Evolutionary conservation across 1,140 invertebrate genomes (phyloP), one percentile per base, ranked within the genome.

Genomic region (Brachionus rotundiformis): DNA sequence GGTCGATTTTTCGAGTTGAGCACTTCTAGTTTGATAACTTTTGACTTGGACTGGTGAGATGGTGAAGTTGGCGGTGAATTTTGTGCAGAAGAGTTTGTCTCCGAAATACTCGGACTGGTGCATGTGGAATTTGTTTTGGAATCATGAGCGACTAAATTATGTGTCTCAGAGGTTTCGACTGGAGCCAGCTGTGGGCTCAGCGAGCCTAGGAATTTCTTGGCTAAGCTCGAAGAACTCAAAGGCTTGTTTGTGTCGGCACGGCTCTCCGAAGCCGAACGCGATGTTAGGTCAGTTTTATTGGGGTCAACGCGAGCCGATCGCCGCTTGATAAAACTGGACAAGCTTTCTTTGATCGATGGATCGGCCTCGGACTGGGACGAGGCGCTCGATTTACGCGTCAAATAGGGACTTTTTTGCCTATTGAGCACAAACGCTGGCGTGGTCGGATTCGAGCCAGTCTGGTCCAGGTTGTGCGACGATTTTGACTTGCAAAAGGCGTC

Each of bases 401-500:
- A 25, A 39, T 79, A 79, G 3, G 76, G 76, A 33, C 76, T 79
- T 16, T 79, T 79, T 73, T 73, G 68, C 25, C 65, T 13, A 39
- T 39, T 71, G 16, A 31, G 11, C 16, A 73, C 68, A 73, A 73
- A 73, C 8, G 36, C 4, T 1, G 68, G 68, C 3, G 68, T 73
- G 0, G n/a, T 59, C n/a, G 68, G 33, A 36, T 6, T 36, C 23
- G 23, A 13, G 19, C 49, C 47, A 13, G 31, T 25, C 29, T 54
- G 59, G 29, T 79, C 33, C 13, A 79, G 25, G 59, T 63, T 79
- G 33, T 79, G 76, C 29, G 76, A 59, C 29, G 76, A 79, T 79
- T 79, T 79, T 16, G 76, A 79, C 23, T 79, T 79, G 27, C 76
- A 79, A 31, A 79, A 79, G 3, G 76, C 76, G 47, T 79, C 76